phyloP scores from a whole-genome alignment of 2,888 invertebrate species.

The Xestia ashworthii region DNA sequence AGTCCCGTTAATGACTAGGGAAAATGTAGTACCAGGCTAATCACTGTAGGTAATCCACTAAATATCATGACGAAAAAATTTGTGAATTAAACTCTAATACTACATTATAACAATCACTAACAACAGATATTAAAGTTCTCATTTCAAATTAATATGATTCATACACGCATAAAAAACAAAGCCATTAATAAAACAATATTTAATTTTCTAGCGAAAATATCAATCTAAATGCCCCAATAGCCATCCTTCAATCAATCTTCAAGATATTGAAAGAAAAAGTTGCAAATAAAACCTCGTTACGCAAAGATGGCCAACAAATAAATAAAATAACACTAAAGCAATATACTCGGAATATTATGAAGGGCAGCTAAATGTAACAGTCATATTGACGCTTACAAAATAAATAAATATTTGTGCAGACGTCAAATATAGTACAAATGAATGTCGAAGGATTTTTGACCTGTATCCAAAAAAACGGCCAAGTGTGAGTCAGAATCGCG shows the following conservation, averaged over 20 bases:
- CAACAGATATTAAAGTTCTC: too few species aligned
- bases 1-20: neutral
- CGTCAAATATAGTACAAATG: constrained; percentile 26
- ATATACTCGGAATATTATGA: constrained; percentile 22
- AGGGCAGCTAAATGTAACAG: constrained; percentile 18
- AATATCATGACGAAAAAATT: neutral
- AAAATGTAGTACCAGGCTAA: neutral
- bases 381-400: constrained; percentile 7
- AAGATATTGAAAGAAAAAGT: constrained; percentile 19
- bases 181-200: neutral
- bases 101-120: neutral
- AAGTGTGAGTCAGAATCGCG: too few species aligned
- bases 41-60: neutral
- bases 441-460: constrained; percentile 31
- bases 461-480: neutral
- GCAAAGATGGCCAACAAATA: constrained; percentile 5
- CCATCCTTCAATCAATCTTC: constrained; percentile 25
- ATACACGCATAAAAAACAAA: neutral
- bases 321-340: neutral
- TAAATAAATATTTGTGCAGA: constrained; percentile 36
- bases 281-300: constrained; percentile 14
- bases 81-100: neutral
- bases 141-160: neutral
- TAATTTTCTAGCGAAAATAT: constrained; percentile 3
- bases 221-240: neutral